Percentiles rank a stretch among this genome's conserved stretches.
Conservation (phyloP, 1,140 invertebrate genomes). For the Sminthurides bifidus region DNA sequence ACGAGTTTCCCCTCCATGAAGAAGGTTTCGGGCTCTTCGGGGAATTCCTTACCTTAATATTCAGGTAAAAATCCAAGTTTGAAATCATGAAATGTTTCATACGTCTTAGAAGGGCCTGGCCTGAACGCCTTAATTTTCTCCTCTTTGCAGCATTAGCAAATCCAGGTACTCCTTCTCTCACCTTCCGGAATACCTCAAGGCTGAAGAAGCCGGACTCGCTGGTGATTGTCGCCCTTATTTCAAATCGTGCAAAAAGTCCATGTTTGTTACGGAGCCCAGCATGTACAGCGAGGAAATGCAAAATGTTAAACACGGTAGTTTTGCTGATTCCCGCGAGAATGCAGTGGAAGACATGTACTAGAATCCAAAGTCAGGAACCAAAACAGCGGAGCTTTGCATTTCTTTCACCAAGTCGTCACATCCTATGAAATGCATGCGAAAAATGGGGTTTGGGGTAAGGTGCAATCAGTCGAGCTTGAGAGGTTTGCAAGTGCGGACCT, state of each 20-base stretch:
- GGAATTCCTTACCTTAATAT: conserved; percentile 26
- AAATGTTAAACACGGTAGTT: not conserved
- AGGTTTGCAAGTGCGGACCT: too few relatives aligned
- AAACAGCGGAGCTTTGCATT: not conserved
- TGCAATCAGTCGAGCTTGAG: too few relatives aligned
- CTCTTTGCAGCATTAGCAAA: conserved; percentile 19
- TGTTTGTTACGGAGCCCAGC: conserved; percentile 18
- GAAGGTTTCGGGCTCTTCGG: conserved; percentile 27
- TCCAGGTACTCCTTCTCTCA: conserved; percentile 24
- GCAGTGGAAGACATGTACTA: not conserved
- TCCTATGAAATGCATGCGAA: too few relatives aligned
- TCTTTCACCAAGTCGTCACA: too few relatives aligned
- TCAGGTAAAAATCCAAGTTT: conserved; percentile 16
- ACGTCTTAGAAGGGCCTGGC: not conserved
- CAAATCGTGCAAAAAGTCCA: conserved; percentile 20
- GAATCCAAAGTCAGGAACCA: not conserved
- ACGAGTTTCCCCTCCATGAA: conserved; percentile 19
- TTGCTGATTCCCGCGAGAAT: not conserved
- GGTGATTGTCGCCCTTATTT: conserved; percentile 18
- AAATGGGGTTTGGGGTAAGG: too few relatives aligned
- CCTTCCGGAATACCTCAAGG: conserved; percentile 24
- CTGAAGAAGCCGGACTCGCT: conserved; percentile 21
- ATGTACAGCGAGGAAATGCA: conserved; percentile 11
- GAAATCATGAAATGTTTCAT: not conserved
- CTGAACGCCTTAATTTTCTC: not conserved